These are phyloP conservation scores for Anagrus nilaparvatae DNA, from an alignment of 1,140 invertebrate genomes.

Conservation along the genomic window DNA sequence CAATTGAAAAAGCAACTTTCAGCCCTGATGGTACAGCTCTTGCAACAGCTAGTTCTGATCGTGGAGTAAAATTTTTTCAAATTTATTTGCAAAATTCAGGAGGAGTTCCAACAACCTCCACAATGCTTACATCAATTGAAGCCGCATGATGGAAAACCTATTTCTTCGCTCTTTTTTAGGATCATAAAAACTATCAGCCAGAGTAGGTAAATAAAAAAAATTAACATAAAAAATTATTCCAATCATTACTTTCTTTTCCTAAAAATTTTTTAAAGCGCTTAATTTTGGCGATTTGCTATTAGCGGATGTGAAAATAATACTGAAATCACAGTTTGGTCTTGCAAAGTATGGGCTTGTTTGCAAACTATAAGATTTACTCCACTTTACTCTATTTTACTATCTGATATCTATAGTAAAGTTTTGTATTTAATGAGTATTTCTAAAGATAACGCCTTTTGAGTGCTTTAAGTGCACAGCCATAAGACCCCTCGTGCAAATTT, in stretches of 20 bases:
- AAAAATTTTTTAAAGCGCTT: conserved; percentile 45
- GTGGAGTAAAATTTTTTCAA: conserved; percentile 86
- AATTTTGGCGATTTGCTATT: conserved; percentile 89
- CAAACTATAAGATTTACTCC: conserved; percentile 69
- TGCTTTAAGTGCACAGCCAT: too few species aligned
- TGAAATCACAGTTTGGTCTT: conserved; percentile 88
- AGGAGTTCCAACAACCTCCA: conserved; percentile 35
- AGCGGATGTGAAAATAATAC: conserved; percentile 83
- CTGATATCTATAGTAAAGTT: conserved; percentile 66
- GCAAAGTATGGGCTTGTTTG: conserved; percentile 82
- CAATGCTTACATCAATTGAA: conserved; percentile 82
- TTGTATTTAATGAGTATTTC: conserved; percentile 67
- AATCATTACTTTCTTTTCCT: background rate
- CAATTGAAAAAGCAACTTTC: conserved; percentile 75
- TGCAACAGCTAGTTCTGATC: conserved; percentile 77
- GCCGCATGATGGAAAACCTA: conserved; percentile 74
- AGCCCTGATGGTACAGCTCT: conserved; percentile 87
- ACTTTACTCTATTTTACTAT: conserved; percentile 56
- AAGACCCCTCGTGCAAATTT: too few species aligned
- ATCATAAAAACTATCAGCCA: conserved; percentile 67
- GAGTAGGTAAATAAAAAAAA: conserved; percentile 56
- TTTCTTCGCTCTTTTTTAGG: conserved; percentile 83
- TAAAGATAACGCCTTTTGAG: conserved; percentile 46
- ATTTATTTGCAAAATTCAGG: conserved; percentile 42
- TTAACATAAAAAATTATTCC: conserved; percentile 5